phyloP scores from a whole-genome alignment of 2,888 invertebrate species.

The Euplexia lucipara region DNA sequence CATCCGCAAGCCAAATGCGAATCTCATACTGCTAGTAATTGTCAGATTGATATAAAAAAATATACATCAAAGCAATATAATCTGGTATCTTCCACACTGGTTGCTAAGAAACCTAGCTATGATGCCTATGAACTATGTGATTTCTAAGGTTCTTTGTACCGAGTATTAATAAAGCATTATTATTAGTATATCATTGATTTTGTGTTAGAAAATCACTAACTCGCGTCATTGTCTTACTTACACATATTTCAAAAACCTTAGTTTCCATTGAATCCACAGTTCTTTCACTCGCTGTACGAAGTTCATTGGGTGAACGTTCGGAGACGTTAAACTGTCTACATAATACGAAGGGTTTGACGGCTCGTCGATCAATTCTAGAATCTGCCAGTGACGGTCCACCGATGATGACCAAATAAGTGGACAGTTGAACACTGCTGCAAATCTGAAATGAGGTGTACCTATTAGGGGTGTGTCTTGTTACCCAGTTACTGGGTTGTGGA shows the following conservation, averaged over 20 bases:
- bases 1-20: no score
- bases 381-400: slow-evolving; percentile 73
- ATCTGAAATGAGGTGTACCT: slow-evolving; percentile 61
- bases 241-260: slow-evolving; percentile 40
- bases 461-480: neutral
- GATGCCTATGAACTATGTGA: no score
- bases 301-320: slow-evolving; percentile 68
- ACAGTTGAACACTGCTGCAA: slow-evolving; percentile 71
- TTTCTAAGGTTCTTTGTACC: no score
- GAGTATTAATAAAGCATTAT: no score
- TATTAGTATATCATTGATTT: no score
- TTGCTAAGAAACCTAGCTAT: no score
- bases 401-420: slow-evolving; percentile 75
- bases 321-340: slow-evolving; percentile 60
- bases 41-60: no score
- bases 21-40: no score
- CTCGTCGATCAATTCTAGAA: slow-evolving; percentile 74
- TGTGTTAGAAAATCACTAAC: no score
- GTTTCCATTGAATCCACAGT: slow-evolving; percentile 60
- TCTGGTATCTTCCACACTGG: no score
- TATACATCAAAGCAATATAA: no score
- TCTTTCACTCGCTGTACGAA: slow-evolving; percentile 72
- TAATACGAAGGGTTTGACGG: slow-evolving; percentile 74
- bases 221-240: slow-evolving; percentile 63
- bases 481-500: no score